These are phyloP conservation scores for Cotesia typhae DNA, from an alignment of 1,140 invertebrate genomes.

Conservation along the genomic window DNA sequence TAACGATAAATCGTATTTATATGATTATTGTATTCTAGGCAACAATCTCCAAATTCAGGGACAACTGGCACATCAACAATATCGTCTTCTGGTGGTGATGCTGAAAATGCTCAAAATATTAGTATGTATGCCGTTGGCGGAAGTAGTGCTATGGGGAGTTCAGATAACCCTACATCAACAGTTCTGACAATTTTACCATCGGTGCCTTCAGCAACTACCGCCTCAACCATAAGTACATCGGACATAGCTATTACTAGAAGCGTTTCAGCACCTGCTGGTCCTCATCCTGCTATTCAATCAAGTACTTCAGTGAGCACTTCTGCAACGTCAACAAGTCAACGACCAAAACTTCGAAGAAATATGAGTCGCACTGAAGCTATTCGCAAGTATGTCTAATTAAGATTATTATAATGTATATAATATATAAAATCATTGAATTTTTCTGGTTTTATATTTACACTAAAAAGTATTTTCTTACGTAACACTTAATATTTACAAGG, in stretches of 20 bases:
- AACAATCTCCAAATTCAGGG: conserved; percentile 60
- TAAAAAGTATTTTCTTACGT: not conserved
- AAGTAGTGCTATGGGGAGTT: conserved; percentile 45
- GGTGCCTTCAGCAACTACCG: conserved; percentile 41
- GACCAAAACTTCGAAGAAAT: conserved; percentile 53
- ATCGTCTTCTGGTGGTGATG: conserved; percentile 56
- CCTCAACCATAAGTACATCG: conserved; percentile 34
- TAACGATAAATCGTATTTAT: conserved; percentile 21
- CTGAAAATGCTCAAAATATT: conserved; percentile 51
- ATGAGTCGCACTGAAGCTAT: conserved; percentile 60
- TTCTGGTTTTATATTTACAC: conserved; percentile 14
- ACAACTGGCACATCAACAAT: conserved; percentile 60
- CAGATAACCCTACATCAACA: conserved; percentile 54
- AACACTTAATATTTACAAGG: too few relatives aligned
- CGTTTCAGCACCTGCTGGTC: conserved; percentile 54
- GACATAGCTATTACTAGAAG: conserved; percentile 54
- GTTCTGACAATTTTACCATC: conserved; percentile 46
- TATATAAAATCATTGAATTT: not conserved
- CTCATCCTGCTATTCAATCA: conserved; percentile 49
- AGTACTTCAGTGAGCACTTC: conserved; percentile 51
- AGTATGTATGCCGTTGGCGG: conserved; percentile 52
- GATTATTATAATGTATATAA: not conserved
- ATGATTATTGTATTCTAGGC: conserved; percentile 48
- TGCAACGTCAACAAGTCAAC: conserved; percentile 57
- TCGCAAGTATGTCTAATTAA: conserved; percentile 52